phyloP scores from a whole-genome alignment of 2,113 vertebrate species.

The Solea senegalensis region DNA sequence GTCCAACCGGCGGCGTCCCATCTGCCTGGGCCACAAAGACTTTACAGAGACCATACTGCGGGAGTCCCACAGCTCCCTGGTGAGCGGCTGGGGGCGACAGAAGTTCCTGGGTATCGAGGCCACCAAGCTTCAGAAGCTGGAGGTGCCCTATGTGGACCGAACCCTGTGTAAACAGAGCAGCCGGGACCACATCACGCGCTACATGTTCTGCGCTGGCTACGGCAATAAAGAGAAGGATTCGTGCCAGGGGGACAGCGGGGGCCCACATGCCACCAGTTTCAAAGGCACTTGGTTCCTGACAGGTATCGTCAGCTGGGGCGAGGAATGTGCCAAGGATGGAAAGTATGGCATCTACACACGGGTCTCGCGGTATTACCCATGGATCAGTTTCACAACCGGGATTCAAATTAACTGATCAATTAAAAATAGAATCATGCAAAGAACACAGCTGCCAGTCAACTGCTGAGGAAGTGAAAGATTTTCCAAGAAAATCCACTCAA shows the following conservation, averaged over 20 bases:
- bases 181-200: slow-evolving; percentile 77
- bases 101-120: slow-evolving; percentile 72
- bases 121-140: slow-evolving; percentile 83
- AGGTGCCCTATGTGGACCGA: slow-evolving; percentile 86
- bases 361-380: slow-evolving; percentile 84
- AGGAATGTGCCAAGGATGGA: slow-evolving; percentile 88
- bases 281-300: slow-evolving; percentile 90
- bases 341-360: slow-evolving; percentile 95
- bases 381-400: slow-evolving; percentile 84
- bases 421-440: neutral
- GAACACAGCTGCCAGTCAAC: neutral
- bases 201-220: slow-evolving; percentile 95
- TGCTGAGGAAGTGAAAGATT: neutral
- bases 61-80: slow-evolving; percentile 70
- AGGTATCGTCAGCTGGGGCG: slow-evolving; percentile 95
- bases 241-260: slow-evolving; percentile 94
- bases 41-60: slow-evolving; percentile 86
- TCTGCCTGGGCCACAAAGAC: slow-evolving; percentile 88
- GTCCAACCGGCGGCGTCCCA: slow-evolving; percentile 82
- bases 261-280: slow-evolving; percentile 85
- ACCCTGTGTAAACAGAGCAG: slow-evolving; percentile 85
- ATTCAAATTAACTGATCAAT: slow-evolving; percentile 31
- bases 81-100: slow-evolving; percentile 90
- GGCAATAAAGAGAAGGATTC: slow-evolving; percentile 78
- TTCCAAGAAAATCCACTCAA: slow-evolving; percentile 13